A percentile compares a stretch with the other conserved stretches of the same genome.
These are phyloP conservation scores for Agrochola macilenta DNA, from an alignment of 2,888 invertebrate genomes.

Conservation along the genomic window DNA sequence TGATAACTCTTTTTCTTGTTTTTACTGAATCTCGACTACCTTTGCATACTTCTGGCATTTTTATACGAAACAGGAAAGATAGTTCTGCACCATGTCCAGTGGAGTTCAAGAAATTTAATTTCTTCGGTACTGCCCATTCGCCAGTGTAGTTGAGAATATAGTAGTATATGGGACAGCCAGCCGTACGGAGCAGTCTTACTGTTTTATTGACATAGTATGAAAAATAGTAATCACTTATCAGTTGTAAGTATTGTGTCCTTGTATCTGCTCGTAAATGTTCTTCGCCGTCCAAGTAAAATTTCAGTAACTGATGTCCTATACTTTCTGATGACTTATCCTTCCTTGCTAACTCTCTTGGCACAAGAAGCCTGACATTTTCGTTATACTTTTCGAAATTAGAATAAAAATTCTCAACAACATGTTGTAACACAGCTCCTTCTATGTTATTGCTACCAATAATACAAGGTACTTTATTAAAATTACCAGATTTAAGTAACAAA, in stretches of 20 bases:
- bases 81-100: slow-evolving; percentile 83
- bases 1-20: slow-evolving; percentile 81
- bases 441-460: slow-evolving; percentile 85
- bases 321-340: slow-evolving; percentile 73
- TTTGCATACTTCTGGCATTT: slow-evolving; percentile 73
- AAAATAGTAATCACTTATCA: slow-evolving; percentile 85
- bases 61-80: slow-evolving; percentile 81
- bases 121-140: slow-evolving; percentile 80
- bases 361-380: slow-evolving; percentile 77
- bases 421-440: slow-evolving; percentile 79
- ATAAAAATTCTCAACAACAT: slow-evolving; percentile 75
- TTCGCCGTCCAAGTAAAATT: slow-evolving; percentile 82
- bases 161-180: slow-evolving; percentile 80
- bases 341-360: slow-evolving; percentile 78
- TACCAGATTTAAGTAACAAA: slow-evolving; percentile 81
- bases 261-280: slow-evolving; percentile 77
- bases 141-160: slow-evolving; percentile 83
- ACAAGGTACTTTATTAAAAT: slow-evolving; percentile 84
- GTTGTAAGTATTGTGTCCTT: slow-evolving; percentile 81
- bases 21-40: slow-evolving; percentile 81
- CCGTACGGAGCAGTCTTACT: slow-evolving; percentile 78
- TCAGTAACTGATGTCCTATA: slow-evolving; percentile 80
- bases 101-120: slow-evolving; percentile 76
- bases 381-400: slow-evolving; percentile 80
- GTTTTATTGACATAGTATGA: slow-evolving; percentile 84